These are phyloP conservation scores for Unio pictorum DNA, from an alignment of 2,888 invertebrate species.

Conservation along the genomic window DNA sequence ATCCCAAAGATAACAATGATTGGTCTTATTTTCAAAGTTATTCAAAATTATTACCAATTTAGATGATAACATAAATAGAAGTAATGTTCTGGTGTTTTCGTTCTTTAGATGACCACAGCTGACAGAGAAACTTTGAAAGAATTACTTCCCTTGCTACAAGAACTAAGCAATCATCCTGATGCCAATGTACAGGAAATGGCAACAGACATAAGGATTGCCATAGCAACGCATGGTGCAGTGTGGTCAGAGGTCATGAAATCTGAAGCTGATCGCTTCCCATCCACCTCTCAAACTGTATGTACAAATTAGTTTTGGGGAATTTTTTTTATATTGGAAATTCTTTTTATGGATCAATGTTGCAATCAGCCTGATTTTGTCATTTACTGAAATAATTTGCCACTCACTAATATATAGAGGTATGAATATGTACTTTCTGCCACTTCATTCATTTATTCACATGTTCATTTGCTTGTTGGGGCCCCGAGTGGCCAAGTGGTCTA, in stretches of 20 bases:
- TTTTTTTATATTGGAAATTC: neutral
- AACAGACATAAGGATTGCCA: conserved; percentile 66
- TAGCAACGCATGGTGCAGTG: conserved; percentile 68
- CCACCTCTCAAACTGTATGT: too few relatives aligned
- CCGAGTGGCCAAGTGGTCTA: too few relatives aligned
- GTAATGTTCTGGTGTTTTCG: neutral
- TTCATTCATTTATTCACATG: too few relatives aligned
- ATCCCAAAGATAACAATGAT: too few relatives aligned
- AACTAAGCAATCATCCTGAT: conserved; percentile 51
- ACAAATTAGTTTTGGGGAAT: neutral
- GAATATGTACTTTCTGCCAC: too few relatives aligned
- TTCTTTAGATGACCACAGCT: conserved; percentile 47
- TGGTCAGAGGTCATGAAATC: conserved; percentile 47
- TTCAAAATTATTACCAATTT: too few relatives aligned
- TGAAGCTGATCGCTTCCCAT: conserved; percentile 7
- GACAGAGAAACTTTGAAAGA: conserved; percentile 54
- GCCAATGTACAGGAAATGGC: conserved; percentile 63
- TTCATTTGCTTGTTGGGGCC: too few relatives aligned
- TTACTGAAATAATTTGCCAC: too few relatives aligned
- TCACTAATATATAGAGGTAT: too few relatives aligned
- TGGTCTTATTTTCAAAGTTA: too few relatives aligned
- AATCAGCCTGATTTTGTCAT: neutral
- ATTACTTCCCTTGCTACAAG: conserved; percentile 61
- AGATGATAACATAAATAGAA: too few relatives aligned
- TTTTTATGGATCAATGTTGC: neutral